Base-by-base conservation (phyloP, 2,888 invertebrate genomes). In the Schizotus pectinicornis region DNA sequence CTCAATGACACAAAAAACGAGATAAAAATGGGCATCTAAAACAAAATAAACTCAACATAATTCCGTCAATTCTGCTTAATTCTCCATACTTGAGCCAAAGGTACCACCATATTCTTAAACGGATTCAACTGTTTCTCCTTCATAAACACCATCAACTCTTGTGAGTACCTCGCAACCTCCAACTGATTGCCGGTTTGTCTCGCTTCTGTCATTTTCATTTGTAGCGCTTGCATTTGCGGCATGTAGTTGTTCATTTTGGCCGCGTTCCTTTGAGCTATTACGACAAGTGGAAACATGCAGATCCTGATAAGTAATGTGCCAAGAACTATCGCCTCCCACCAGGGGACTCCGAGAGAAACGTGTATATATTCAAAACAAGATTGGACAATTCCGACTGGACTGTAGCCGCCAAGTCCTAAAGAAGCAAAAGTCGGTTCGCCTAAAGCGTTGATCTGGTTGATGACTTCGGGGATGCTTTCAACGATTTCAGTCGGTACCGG, bases 1-100 rank as follows among this genome's bases (percentile, higher is more conserved):
- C 94, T 84, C 42, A 99, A 79, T 0, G 90, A 94, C 81, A 93
- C 85, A 75, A 97, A 98, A 76, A 95, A 92, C 0, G 97, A 95
- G 62, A 98, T 80, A 77, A 98, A 98, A 9, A 98, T 81, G 0
- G 96, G 96, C 50, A 86, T 83, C 88, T 89, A 60, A 38, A 75
- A 76, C 61, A 59, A 56, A 59, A 48, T 50, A 62, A 30, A 36
- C 39, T 39, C 30, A 11, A 36, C 46, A 48, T 36, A 52, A 35
- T 31, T 22, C 5, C n/a, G n/a, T 22, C 5, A 22, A 22, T 22
- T 5, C 22, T 5, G 22, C 22, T 22, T 5, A n/a, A n/a, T 22
- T 22, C 22, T 22, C 22, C 50, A 67, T 75, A 92, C 92, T 80
- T 94, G 94, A 0, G 88, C 87, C 37, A 93, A 62, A 0, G 92